Evolutionary conservation across 2,888 invertebrate genomes (phyloP), one percentile per base, ranked within the genome.

Genomic region (Limnephilus lunatus): DNA sequence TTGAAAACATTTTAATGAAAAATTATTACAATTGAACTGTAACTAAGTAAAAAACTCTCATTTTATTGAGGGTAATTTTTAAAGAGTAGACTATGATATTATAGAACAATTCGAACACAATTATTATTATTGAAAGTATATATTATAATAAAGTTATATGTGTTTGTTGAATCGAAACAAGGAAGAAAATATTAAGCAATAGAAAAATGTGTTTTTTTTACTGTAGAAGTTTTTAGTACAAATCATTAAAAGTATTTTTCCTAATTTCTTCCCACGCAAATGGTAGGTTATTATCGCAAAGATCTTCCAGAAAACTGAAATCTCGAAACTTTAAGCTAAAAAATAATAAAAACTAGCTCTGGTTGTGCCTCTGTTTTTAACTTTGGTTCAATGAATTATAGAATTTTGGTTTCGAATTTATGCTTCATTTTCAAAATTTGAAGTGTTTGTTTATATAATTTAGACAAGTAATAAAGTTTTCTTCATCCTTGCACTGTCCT

Each of bases 141-240:
- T 93, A 93, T 92, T 93, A 92, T 92, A 93, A 91, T 89, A 93
- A 93, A 92, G 92, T 93, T 93, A 92, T 92, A 93, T 93, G 93
- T 93, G 93, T 93, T 93, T 93, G 93, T 93, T 93, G 89, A 93
- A 92, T 92, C 91, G 92, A 92, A 92, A 93, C 91, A 90, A 91
- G 87, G 91, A 90, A 90, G 92, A 92, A 90, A 92, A 92, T 89
- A 93, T 92, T 92, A 93, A 93, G 91, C 90, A 93, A 93, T 93
- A 93, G 93, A 91, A 92, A 35, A 32, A 44, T 86, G 53, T 81
- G 83, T 32, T 25, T 85, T 88, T 32, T 83, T 90, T 48, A 88
- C 88, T 86, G n/a, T 44, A n/a, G 31, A 35, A 25, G 7, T 85
- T 85, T 12, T 85, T 83, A 32, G 31, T 83, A n/a, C 4, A 35